phyloP scores from a whole-genome alignment of 2,113 vertebrate genomes.

The Melanocharis versteri region DNA sequence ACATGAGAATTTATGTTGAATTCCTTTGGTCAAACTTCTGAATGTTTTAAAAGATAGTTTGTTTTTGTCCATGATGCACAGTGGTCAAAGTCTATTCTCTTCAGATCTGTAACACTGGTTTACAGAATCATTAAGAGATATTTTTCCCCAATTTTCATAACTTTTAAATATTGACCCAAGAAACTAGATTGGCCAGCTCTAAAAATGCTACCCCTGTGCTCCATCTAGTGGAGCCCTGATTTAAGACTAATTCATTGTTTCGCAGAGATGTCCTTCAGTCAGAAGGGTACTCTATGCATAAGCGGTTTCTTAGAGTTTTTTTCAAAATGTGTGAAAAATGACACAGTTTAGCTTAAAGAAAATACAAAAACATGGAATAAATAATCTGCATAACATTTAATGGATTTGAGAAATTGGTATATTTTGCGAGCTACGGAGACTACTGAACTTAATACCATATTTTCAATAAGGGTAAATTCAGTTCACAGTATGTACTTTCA shows the following conservation, averaged over 20 bases:
- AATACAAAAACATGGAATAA: neutral
- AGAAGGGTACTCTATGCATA: neutral
- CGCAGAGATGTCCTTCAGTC: neutral
- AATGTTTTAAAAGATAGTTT: neutral
- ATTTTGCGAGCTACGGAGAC: neutral
- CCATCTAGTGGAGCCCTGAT: slow-evolving; percentile 76
- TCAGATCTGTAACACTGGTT: neutral
- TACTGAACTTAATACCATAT: neutral
- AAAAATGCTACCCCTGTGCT: slow-evolving; percentile 72
- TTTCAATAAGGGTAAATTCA: neutral
- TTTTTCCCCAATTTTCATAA: neutral
- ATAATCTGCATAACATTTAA: neutral
- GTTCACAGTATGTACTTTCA: neutral
- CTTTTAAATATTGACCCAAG: neutral
- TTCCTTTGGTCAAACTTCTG: neutral
- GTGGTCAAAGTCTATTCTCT: neutral
- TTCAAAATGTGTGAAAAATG: neutral
- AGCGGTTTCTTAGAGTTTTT: neutral
- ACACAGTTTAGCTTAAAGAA: neutral
- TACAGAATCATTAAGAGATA: neutral
- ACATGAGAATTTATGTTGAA: neutral
- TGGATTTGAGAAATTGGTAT: neutral
- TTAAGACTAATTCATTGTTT: slow-evolving; percentile 12
- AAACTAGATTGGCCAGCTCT: neutral
- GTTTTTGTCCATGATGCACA: neutral